Evolutionary conservation across 2,888 invertebrate genomes (phyloP), one percentile per base, ranked within the genome.

Genomic region (Clunio marinus): DNA sequence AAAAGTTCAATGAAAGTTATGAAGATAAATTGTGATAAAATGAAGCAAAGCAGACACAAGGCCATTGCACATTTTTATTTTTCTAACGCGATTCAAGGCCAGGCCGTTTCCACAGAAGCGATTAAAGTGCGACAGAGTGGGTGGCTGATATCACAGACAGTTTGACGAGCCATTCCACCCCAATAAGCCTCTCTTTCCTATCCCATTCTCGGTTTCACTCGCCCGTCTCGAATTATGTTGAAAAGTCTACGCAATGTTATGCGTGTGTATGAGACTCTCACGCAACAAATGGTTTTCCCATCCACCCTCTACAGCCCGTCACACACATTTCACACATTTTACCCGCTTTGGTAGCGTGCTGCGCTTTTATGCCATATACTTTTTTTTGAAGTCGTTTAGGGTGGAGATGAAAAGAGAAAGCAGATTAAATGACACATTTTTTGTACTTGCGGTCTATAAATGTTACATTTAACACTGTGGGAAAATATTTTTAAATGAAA

Each of bases 81-180:
- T 15, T 15, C 15, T n/a, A 15, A 4, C 51, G 51, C 51, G 51
- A 51, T 17, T 51, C 51, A 51, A 51, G 51, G 41, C 46, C 63
- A 51, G 51, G 41, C 46, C 63, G 46, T 65, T 62, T 62, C 25
- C 46, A 65, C 28, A 46, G 46, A 63, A 45, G 45, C 25, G 63
- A 45, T 63, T 63, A 63, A 63, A 63, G 25, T 45, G 46, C 45
- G 63, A 45, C 24, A 24, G 62, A 24, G n/a, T 13, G 37, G 37
- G 37, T 20, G n/a, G 60, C 2, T 2, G 24, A 58, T 28, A 58
- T 2, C 17, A 58, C 4, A 58, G 27, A 58, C 7, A 15, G 15
- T 13, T 15, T 15, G 27, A 13, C 3, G 13, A 25, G 22, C 51
- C 35, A 32, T 32, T 32, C 20, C 7, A 22, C 51, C 51, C 13